These are phyloP conservation scores for Silurus glanis DNA, from an alignment of 2,113 vertebrate genomes.

Conservation along the genomic window DNA sequence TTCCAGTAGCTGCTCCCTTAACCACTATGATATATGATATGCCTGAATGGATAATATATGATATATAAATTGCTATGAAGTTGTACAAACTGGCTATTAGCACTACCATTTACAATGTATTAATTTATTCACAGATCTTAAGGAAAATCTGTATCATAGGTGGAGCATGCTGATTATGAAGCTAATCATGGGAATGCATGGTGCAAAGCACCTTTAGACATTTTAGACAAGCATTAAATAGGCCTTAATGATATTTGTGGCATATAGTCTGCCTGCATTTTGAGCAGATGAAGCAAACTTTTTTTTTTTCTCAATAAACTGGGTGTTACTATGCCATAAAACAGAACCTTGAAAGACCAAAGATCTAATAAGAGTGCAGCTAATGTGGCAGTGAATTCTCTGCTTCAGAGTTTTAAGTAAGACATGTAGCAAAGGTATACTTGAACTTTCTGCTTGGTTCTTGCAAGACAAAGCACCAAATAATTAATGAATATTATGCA, in stretches of 20 bases:
- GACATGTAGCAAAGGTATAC: slow-evolving; percentile 17
- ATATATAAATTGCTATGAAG: not conserved
- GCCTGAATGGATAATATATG: no score
- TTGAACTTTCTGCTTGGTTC: not conserved
- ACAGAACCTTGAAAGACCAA: not conserved
- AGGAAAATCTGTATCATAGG: not conserved
- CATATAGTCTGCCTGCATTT: not conserved
- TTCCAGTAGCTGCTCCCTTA: not conserved
- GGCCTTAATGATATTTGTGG: not conserved
- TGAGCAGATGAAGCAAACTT: slow-evolving; percentile 13
- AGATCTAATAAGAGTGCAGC: slow-evolving; percentile 35
- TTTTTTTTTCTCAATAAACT: not conserved
- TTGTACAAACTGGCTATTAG: not conserved
- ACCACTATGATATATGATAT: not conserved
- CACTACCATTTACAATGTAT: not conserved
- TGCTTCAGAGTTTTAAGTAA: slow-evolving; percentile 34
- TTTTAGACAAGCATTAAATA: no score
- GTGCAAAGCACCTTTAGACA: not conserved
- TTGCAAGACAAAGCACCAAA: not conserved
- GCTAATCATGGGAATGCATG: not conserved
- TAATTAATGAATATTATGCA: not conserved
- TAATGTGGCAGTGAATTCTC: slow-evolving; percentile 27
- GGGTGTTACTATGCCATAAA: not conserved
- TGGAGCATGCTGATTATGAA: not conserved
- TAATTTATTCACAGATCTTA: not conserved